Conservation (phyloP, 30 jellyfish, hydroid and myxozoan genomes). For the Aurelia coerulea region DNA sequence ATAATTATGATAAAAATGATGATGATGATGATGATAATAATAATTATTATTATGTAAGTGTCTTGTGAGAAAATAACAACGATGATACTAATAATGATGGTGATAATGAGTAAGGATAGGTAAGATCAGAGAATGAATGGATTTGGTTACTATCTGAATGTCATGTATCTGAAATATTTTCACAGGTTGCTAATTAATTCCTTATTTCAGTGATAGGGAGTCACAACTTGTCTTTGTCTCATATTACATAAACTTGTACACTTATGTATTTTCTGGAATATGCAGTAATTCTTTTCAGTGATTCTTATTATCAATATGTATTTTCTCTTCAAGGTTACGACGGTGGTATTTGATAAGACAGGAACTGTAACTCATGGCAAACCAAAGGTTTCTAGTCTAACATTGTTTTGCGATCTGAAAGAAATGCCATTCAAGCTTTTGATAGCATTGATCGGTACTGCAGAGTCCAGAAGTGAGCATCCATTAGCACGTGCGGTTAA, state of each 20-base stretch:
- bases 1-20: too few relatives aligned
- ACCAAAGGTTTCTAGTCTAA: conserved; percentile 75
- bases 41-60: too few relatives aligned
- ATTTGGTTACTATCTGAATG: too few relatives aligned
- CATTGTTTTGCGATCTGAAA: conserved; percentile 48
- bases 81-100: too few relatives aligned
- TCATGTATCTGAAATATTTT: too few relatives aligned
- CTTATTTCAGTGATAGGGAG: background rate
- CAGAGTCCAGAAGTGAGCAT: conserved; percentile 95
- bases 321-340: conserved; percentile 65
- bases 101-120: too few relatives aligned
- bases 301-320: background rate
- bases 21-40: too few relatives aligned
- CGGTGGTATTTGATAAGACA: conserved; percentile 96
- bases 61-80: too few relatives aligned
- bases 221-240: too few relatives aligned
- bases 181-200: background rate
- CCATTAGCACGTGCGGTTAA: conserved; percentile 88
- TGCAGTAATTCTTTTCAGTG: background rate
- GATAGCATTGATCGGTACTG: conserved; percentile 89
- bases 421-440: conserved; percentile 53
- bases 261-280: too few relatives aligned
- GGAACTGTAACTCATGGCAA: conserved; percentile 98
- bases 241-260: too few relatives aligned
- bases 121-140: too few relatives aligned